Evolutionary conservation across 2,113 vertebrate species (phyloP), one percentile per base, ranked within the genome.

Genomic region (Chaetodon auriga): DNA sequence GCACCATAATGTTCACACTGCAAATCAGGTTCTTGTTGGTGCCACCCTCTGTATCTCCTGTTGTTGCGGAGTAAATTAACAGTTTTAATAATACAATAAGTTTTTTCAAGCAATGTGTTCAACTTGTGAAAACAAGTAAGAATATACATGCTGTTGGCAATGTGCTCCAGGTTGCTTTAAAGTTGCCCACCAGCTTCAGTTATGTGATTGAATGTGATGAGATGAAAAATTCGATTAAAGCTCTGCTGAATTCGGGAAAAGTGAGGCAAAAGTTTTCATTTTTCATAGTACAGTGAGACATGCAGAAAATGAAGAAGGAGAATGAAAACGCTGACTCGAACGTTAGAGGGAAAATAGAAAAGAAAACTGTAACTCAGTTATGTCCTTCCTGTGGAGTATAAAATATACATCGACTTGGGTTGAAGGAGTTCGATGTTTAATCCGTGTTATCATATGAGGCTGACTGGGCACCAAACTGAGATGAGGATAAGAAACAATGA

Each of bases 41-140:
- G 12, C 36, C 15, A 45, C 12, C 1, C 48, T 57, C 46, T 55
- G 78, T 8, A 15, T 13, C 36, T 66, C 23, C 7, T 38, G 8
- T 14, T 75, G 74, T 36, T 53, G 15, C 43, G 68, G n/a, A 23
- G 19, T 3, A 72, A 48, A 76, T 54, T 21, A 5, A 72, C 41
- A 95, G 95, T 92, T 96, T 94, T 96, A 96, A 97, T 96, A 96
- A 96, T 96, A 96, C 96, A 93, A 90, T 95, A 96, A 96, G 95
- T 96, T 96, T 75, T 41, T 97, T 96, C 68, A 53, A 96, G 95
- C 94, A 96, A 95, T 95, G 95, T 96, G 96, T 95, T 96, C 46
- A 82, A 58, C 85, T 89, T 75, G 87, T 60, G 70, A 92, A 87
- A 92, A 86, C 87, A 84, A 82, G 43, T 19, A 19, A 60, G 80